Base-by-base conservation (phyloP, 2,888 invertebrate species). In the Tiliacea aurago region DNA sequence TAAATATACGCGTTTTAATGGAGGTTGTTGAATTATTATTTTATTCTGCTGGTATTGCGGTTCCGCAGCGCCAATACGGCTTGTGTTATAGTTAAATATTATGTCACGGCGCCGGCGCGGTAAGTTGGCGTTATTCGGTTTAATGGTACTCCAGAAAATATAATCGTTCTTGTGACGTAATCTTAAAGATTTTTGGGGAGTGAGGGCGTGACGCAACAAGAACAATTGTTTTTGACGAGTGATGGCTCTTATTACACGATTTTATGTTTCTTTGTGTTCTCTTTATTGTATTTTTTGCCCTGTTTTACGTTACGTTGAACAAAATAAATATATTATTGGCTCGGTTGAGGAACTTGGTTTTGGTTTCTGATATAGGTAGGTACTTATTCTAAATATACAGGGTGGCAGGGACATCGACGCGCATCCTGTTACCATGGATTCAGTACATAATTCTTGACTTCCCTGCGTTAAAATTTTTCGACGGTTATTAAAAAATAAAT, bases 1-100 rank as follows among this genome's bases (percentile, higher is more conserved):
- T 88, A 86, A 91, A 89, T 87, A 84, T 84, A 86, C 86, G 75
- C 74, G 78, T 83, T 86, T 81, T 80, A 85, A 84, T 86, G 77
- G 75, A 81, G 68, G 73, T 75, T 79, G 76, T 78, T 80, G 81
- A 85, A 78, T 84, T 86, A 86, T 86, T 86, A 80, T 86, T 84
- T 80, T 80, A 76, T 81, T 80, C 70, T 47, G 68, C 65, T 75
- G 70, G 81, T 67, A 83, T 78, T 74, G 78, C 64, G 76, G 73
- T 43, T 72, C 69, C 76, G 73, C 76, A 80, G 76, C 70, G 76
- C 70, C 78, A 81, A 80, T 84, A 75, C 43, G 72, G 74, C 71
- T 70, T 63, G 53, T 76, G 77, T 68, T 72, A 47, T 74, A 79
- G 73, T 77, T 76, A 68, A 80, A 78, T 66, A 61, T 84, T 75